Evolutionary conservation across 2,797 vertebrate genomes (phyloP).

Genomic region (Decapterus maruadsi): DNA sequence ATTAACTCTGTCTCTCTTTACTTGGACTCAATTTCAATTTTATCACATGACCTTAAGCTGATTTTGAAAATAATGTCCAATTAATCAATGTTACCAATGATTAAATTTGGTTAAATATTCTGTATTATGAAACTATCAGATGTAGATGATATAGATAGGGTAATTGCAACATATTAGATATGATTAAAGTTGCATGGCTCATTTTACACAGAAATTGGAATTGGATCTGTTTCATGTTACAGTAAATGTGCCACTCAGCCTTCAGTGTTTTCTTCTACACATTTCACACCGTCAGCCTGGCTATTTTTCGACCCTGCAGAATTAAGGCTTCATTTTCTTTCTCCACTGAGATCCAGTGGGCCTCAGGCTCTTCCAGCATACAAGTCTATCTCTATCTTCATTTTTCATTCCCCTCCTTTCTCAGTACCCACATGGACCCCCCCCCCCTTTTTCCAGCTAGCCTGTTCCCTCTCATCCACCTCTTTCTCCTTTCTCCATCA

Average conservation of each 20-base stretch:
- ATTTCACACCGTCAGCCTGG: constrained; percentile 35
- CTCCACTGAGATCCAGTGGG: constrained; percentile 58
- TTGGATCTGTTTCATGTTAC: constrained; percentile 8
- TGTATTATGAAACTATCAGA: background rate
- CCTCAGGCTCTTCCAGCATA: constrained; percentile 40
- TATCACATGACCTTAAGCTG: background rate
- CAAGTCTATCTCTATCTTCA: constrained; percentile 58
- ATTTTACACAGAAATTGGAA: constrained; percentile 11
- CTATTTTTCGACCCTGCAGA: constrained; percentile 41
- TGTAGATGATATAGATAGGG: background rate
- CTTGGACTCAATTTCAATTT: background rate
- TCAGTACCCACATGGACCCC: constrained; percentile 31
- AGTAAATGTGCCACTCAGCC: constrained; percentile 9
- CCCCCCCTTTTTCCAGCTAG: constrained; percentile 7
- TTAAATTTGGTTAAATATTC: constrained; percentile 1
- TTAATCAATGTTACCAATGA: background rate
- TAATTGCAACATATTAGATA: background rate
- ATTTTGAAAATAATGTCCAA: constrained; percentile 1
- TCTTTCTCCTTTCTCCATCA: constrained; percentile 71
- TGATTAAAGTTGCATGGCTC: background rate
- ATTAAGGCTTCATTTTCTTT: constrained; percentile 58
- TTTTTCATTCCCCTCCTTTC: constrained; percentile 51
- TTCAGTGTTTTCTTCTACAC: constrained; percentile 27
- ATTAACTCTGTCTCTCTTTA: background rate
- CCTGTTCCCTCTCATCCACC: constrained; percentile 39